Evolutionary conservation across 1,140 invertebrate species (phyloP), one percentile per base, ranked within the genome.

Genomic region (Calliphora vicina): DNA sequence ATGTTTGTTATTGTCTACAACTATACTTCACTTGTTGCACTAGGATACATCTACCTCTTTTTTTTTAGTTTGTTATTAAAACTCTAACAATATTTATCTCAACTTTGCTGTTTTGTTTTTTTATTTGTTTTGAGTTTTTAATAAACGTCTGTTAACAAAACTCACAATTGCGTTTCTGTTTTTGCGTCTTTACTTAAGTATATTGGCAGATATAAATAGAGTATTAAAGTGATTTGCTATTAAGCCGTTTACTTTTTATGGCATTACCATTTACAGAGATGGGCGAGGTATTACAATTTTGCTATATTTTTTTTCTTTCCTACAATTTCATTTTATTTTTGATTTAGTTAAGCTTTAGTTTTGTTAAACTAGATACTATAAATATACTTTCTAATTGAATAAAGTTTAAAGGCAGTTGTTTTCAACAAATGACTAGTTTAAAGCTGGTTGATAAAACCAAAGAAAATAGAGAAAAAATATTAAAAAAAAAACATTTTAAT

Each of bases 201-300:
- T 67, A 67, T 67, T 67, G n/a, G 12, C 9, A 23, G 61, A 67
- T 67, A 67, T 23, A 67, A 67, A 67, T 67, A 67, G 23, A 67
- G 61, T 67, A 67, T 67, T 67, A 67, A 67, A 67, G 61, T 67
- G 61, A 67, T 67, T 23, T 67, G 61, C 61, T 67, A 67, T 67
- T 67, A 67, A 67, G 61, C 61, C 61, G 61, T 67, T 67, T 67
- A 67, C 61, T 67, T 67, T 67, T 67, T 67, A 67, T 67, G 9
- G 20, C 61, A 67, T 67, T 67, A 67, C 61, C 61, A 67, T 67
- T 67, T 67, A 67, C 61, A 67, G 61, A 67, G 61, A 67, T 67
- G 61, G 61, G 61, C 61, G 61, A 67, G 61, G 61, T 67, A 67
- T 67, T 67, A 6, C 35, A 35, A 17, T 57, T 57, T 57, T 57